Evolutionary conservation across 2,797 vertebrate genomes (phyloP).

Genomic region (Dicrostonyx torquatus): DNA sequence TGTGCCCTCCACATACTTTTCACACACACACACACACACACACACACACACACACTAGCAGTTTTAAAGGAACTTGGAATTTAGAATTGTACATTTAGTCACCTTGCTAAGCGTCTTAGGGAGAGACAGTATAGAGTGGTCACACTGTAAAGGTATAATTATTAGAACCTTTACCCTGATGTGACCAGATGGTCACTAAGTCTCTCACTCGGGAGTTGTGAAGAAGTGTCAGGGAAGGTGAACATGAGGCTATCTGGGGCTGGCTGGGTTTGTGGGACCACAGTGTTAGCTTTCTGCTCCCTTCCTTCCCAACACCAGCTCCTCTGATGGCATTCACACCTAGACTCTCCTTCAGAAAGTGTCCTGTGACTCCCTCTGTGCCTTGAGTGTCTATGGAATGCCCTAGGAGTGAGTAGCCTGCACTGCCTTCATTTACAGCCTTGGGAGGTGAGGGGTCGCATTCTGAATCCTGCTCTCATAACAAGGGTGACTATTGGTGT

Average conservation of each 20-base stretch:
- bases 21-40: neutral
- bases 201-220: accelerated
- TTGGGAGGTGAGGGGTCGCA: no score
- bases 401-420: neutral
- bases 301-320: neutral
- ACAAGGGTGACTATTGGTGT: neutral
- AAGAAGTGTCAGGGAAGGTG: neutral
- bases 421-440: neutral
- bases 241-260: neutral
- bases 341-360: neutral
- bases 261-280: neutral
- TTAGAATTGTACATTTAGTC: neutral
- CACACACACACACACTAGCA: no score
- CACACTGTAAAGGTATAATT: accelerated
- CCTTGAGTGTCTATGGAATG: accelerated
- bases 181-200: neutral
- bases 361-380: no score
- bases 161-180: accelerated
- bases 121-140: accelerated
- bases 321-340: neutral
- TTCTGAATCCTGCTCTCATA: neutral
- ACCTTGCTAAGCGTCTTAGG: neutral
- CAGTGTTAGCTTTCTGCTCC: neutral
- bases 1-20: no score
- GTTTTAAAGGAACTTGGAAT: neutral